Evolutionary conservation across 2,113 vertebrate genomes (phyloP), one percentile per base, ranked within the genome.

Genomic region (Notothenia rossii): DNA sequence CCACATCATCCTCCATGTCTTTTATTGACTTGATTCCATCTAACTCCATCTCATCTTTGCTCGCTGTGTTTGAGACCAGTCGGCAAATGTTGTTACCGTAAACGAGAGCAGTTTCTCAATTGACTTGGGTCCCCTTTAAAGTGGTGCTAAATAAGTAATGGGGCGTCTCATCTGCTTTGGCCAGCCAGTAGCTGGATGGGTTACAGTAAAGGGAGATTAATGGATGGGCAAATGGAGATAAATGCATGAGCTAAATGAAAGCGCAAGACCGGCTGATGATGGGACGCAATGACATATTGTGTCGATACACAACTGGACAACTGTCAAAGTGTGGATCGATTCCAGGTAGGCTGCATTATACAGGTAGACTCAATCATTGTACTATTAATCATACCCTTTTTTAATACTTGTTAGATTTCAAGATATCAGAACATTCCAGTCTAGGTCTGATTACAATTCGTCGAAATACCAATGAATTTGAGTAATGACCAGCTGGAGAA

Each of bases 141-240:
- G 89, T 93, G 87, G 79, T 88, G 69, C 81, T 93, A 90, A 94
- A 94, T 94, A 93, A 94, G 86, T 94, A 91, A 94, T 94, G 88
- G 86, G 88, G 82, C 79, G 77, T 90, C 90, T 91, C 82, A 82
- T 93, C 85, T 88, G 75, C 86, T 86, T 80, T 76, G 89, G 78
- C 83, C 62, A 60, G 75, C 77, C 87, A 15, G 69, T 67, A 25
- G 77, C 66, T 54, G 84, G 86, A 86, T 86, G 89, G 86, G 83
- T 92, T 92, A 89, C 88, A 91, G 88, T 91, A 89, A 86, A 86
- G 86, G 62, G 59, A 87, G 86, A 91, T 87, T 89, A 89, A 92
- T 89, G 88, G 89, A 88, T 45, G 76, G 45, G 73, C 77, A 88
- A 85, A 90, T 81, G 76, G 85, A 91, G 88, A 86, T 78, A 75